Base-by-base conservation (phyloP, 2,113 vertebrate genomes). In the Oenanthe oenanthe region DNA sequence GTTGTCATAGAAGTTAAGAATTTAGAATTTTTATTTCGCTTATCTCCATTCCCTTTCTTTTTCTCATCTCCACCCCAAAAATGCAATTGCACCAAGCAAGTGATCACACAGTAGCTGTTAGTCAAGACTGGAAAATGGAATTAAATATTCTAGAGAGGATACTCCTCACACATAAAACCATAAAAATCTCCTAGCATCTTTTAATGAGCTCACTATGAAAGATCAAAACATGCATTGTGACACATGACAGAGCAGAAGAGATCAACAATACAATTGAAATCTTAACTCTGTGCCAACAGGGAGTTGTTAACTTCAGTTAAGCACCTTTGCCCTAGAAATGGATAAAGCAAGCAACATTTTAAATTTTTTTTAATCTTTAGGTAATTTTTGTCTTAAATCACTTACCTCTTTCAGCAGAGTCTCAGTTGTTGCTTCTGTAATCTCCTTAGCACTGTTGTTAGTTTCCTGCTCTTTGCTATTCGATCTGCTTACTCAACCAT, bases 371-470 rank as follows among this genome's bases (percentile, higher is more conserved):
- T 43, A 10, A 51, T 75, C 36, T 56, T 47, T 56, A 42, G 9
- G 7, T 68, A 34, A 36, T 67, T 74, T 87, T 54, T 86, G 2
- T 70, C 20, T 77, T 47, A 26, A 45, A 13, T 51, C 26, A 89
- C 96, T 96, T 57, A 96, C 96, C 96, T 84, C 53, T 72, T 89
- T 80, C 57, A 40, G 86, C 20, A 66, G 62, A 79, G 21, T 72
- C 86, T 58, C n/a, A 5, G 63, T 36, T 79, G 84, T 19, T 80
- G 61, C 68, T 94, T 73, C 86, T 83, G 62, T 85, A 51, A 76
- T 56, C 56, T 86, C 73, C 40, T 79, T 87, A 79, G 84, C 68
- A 25, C 73, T 94, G 48, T 38, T 81, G 66, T 47, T 85, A 74
- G 53, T 60, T 58, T 80, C 85, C 85, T 3, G 6, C 40, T 88